Evolutionary conservation across 2,113 vertebrate species (phyloP).

Genomic region (Rhinolophus sinicus): DNA sequence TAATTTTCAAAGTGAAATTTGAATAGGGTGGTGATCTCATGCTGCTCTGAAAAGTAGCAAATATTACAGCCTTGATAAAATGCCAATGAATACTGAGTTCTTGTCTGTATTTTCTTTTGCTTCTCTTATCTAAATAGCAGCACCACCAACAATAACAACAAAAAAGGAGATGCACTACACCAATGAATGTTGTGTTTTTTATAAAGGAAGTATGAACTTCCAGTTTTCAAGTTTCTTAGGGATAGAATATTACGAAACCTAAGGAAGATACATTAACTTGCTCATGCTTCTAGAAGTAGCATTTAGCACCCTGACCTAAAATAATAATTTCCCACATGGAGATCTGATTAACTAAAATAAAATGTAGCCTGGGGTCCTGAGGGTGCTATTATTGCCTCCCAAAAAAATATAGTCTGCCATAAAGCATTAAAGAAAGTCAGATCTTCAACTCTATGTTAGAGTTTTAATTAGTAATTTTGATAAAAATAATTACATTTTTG

Average conservation of each 20-base stretch:
- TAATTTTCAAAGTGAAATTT: constrained; percentile 52
- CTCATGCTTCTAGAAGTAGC: not conserved
- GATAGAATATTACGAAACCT: not conserved
- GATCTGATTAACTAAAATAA: not conserved
- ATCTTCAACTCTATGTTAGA: not conserved
- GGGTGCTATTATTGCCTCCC: not conserved
- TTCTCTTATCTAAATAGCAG: constrained; percentile 18
- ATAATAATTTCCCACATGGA: constrained; percentile 9
- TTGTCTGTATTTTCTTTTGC: not conserved
- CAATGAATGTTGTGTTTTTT: not conserved
- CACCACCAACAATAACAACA: not conserved
- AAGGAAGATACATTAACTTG: not conserved
- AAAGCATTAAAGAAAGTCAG: not conserved
- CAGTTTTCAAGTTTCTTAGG: not conserved
- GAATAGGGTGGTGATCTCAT: not conserved
- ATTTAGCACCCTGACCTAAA: not conserved
- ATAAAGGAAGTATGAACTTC: not conserved
- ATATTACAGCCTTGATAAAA: constrained; percentile 13
- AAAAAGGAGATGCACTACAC: not conserved
- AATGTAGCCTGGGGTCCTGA: not conserved
- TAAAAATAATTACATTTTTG: not conserved
- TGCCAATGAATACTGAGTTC: not conserved
- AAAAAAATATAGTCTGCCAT: not conserved
- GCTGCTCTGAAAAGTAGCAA: not conserved
- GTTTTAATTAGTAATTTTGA: not conserved